Conservation (phyloP, 2,113 vertebrate genomes). For the crab-eating macaque (Macaca fascicularis) region DNA sequence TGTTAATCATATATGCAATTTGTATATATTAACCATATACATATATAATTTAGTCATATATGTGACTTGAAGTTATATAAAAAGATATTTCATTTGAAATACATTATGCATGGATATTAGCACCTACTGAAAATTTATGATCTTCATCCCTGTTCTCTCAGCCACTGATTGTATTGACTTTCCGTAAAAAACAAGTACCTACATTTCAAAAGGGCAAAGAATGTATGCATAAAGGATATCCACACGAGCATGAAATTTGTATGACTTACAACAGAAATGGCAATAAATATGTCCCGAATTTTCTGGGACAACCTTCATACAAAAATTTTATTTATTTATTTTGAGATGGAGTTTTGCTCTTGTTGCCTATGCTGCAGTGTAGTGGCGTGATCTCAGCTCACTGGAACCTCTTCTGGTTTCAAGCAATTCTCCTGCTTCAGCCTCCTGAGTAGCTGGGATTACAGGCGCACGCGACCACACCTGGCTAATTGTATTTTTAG, state of each 20-base stretch:
- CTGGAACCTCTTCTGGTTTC: too few species aligned
- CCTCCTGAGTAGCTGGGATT: too few species aligned
- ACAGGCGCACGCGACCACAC: fast-evolving
- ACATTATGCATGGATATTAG: background rate
- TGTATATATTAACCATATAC: background rate
- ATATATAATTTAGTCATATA: background rate
- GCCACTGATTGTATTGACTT: background rate
- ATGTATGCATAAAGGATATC: background rate
- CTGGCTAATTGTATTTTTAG: too few species aligned
- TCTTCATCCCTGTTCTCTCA: background rate
- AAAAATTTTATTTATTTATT: background rate
- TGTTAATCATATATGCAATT: background rate
- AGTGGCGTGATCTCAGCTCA: too few species aligned
- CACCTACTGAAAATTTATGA: background rate
- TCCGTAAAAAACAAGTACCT: background rate
- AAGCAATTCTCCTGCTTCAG: too few species aligned
- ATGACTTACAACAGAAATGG: background rate
- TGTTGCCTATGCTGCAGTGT: too few species aligned
- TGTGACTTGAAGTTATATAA: background rate
- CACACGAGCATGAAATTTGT: background rate
- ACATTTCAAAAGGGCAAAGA: background rate
- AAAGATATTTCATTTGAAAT: background rate
- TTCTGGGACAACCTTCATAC: background rate
- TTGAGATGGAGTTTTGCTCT: too few species aligned
- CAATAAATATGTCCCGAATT: background rate